Evolutionary conservation across 2,797 vertebrate genomes (phyloP), one percentile per base, ranked within the genome.

Genomic region (Brachymystax lenok): DNA sequence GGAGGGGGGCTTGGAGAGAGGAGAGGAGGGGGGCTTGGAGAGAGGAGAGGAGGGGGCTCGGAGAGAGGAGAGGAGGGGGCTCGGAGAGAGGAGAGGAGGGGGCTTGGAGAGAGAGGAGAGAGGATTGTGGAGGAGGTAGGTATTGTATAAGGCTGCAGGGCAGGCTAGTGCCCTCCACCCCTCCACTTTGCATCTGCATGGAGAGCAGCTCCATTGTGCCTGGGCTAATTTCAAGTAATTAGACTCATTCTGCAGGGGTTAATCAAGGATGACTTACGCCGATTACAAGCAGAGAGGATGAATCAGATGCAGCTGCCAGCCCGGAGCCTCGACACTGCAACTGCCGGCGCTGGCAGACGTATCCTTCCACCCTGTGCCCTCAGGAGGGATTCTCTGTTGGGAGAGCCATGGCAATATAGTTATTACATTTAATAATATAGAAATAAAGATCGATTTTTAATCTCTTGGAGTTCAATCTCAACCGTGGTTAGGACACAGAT

Each of bases 151-250:
- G 54, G 16, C 51, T 17, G 71, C 71, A 79, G 30, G 46, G 61
- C 71, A 59, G 63, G 71, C n/a, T 68, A 6, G 12, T 40, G n/a
- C 40, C 50, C 74, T 75, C 63, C 76, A 75, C 4, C 77, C 72
- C 77, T 56, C 54, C 74, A 69, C 64, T 61, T 35, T 86, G 85
- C 87, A 82, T 91, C 88, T 90, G 88, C 89, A 85, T 90, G 84
- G 87, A 87, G 90, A 90, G 85, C 3, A 76, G 83, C 83, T 90
- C 56, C 84, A 61, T 80, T 85, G 82, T 83, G 77, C 84, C 75
- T 90, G 79, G 91, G 95, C 95, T 96, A 97, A 97, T 96, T 96
- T 95, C 93, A 92, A 94, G 92, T 96, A 96, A 97, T 97, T 96
- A 95, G 95, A 93, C 94, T 92, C 94, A 95, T 95, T 95, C 92